A percentile compares a stretch with the other conserved stretches of the same genome.
These are phyloP conservation scores for Ferdinandea cuprea DNA, from an alignment of 2,888 invertebrate genomes.

Conservation along the genomic window DNA sequence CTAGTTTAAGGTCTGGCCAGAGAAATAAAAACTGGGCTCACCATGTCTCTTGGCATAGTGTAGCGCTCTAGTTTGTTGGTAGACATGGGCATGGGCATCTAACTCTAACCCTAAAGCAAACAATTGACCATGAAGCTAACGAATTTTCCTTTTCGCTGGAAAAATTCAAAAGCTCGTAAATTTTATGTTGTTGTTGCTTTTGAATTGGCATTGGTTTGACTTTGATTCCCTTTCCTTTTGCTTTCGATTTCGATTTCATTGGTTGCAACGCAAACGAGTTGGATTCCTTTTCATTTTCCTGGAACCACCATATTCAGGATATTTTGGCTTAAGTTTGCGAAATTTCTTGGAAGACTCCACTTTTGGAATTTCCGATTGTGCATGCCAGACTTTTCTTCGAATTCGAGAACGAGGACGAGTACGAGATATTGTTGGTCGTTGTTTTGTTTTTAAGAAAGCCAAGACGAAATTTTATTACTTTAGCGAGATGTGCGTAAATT, in stretches of 20 bases:
- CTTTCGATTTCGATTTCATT: conserved; percentile 61
- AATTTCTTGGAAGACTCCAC: conserved; percentile 34
- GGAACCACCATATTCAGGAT: conserved; percentile 26
- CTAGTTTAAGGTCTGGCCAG: conserved; percentile 42
- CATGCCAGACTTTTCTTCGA: conserved; percentile 29
- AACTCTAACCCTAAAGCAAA: conserved; percentile 41
- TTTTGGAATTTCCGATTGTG: conserved; percentile 49
- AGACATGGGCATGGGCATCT: conserved; percentile 17
- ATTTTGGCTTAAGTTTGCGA: conserved; percentile 22
- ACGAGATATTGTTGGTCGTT: no score
- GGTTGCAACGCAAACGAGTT: neutral
- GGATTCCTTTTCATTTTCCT: conserved; percentile 8
- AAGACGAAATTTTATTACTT: conserved; percentile 34
- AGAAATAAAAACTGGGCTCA: conserved; percentile 5
- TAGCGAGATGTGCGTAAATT: conserved; percentile 47
- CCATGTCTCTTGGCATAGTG: conserved; percentile 24
- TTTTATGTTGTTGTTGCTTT: conserved; percentile 30
- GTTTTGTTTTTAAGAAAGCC: conserved; percentile 8
- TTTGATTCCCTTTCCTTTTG: conserved; percentile 34
- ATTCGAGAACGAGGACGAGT: conserved; percentile 12
- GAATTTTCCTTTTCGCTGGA: conserved; percentile 62
- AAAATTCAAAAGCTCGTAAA: conserved; percentile 60
- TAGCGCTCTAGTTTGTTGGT: neutral
- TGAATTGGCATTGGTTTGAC: conserved; percentile 9
- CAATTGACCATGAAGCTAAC: conserved; percentile 67